These are phyloP conservation scores for Raja brachyura DNA, from an alignment of 2,113 vertebrate genomes.

Conservation along the genomic window DNA sequence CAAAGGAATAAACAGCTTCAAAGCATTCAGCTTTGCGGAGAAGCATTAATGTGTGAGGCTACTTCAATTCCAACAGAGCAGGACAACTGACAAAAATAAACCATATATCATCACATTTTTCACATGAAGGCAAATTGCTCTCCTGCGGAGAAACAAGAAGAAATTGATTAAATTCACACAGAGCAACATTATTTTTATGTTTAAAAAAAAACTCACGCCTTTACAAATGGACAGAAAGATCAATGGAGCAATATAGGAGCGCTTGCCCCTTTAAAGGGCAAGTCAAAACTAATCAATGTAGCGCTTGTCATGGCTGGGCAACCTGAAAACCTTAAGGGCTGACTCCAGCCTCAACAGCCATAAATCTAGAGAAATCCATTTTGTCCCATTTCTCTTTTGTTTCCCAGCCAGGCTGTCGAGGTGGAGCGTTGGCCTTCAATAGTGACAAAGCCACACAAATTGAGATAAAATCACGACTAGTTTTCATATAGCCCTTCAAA, in stretches of 20 bases:
- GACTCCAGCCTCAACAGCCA: background rate
- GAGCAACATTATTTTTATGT: constrained; percentile 10
- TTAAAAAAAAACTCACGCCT: background rate
- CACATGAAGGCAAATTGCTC: constrained; percentile 3
- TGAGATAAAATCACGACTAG: background rate
- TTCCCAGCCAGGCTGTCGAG: background rate
- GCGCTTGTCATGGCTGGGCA: background rate
- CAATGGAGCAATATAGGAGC: constrained; percentile 13
- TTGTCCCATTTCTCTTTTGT: background rate
- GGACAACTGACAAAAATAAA: background rate
- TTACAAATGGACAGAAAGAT: constrained; percentile 26
- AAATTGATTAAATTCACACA: constrained; percentile 19
- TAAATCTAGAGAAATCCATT: constrained; percentile 8
- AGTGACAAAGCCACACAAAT: constrained; percentile 6
- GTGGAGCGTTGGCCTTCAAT: background rate
- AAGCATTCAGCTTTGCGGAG: background rate
- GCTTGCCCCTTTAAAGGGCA: constrained; percentile 28
- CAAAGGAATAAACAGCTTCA: background rate
- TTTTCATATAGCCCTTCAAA: background rate
- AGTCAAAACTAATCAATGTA: constrained; percentile 26
- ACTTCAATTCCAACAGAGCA: background rate
- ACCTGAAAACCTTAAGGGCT: background rate
- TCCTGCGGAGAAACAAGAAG: background rate
- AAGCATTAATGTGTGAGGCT: background rate
- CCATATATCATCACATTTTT: constrained; percentile 20